Evolutionary conservation across 1,140 invertebrate genomes (phyloP), one percentile per base, ranked within the genome.

Genomic region (Spodoptera frugiperda): DNA sequence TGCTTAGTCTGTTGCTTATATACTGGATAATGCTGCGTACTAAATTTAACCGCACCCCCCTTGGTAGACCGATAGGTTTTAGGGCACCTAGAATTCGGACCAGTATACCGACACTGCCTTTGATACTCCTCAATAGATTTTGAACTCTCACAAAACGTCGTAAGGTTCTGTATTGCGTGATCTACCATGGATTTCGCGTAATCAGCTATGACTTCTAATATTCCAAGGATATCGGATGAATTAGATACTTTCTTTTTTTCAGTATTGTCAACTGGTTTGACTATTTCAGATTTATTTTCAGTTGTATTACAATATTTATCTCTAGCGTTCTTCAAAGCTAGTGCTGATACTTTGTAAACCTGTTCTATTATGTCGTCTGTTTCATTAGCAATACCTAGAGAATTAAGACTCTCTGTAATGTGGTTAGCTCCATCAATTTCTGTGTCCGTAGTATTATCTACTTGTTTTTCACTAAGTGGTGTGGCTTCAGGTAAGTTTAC

Each of bases 21-120:
- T 8, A 71, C 9, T 2, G 89, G 91, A 57, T 87, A 82, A 19
- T 93, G 88, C 15, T 91, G 83, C 0, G 91, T 92, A 0, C 81
- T 85, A 79, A 87, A 78, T 19, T 30, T 79, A 0, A 88, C 80
- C 10, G 12, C 1, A 0, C 87, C 87, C 0, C 77, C 75, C 79
- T 86, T 87, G 0, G 91, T 91, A 0, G 90, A 89, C 49, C 63
- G 84, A 51, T 80, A 84, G 6, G 19, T 59, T 1, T 33, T n/a
- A 0, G 55, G 71, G 67, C 86, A 89, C 9, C 81, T 75, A 17
- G 72, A 14, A 11, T 33, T 17, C 14, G n/a, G 81, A 86, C 30
- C 74, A 61, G 1, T n/a, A n/a, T n/a, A n/a, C n/a, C n/a, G n/a
- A n/a, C 68, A 54, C n/a, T 80, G 61, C 51, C 30, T 19, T 44